Evolutionary conservation across 2,797 vertebrate genomes (phyloP).

Genomic region (Danio albolineatus): DNA sequence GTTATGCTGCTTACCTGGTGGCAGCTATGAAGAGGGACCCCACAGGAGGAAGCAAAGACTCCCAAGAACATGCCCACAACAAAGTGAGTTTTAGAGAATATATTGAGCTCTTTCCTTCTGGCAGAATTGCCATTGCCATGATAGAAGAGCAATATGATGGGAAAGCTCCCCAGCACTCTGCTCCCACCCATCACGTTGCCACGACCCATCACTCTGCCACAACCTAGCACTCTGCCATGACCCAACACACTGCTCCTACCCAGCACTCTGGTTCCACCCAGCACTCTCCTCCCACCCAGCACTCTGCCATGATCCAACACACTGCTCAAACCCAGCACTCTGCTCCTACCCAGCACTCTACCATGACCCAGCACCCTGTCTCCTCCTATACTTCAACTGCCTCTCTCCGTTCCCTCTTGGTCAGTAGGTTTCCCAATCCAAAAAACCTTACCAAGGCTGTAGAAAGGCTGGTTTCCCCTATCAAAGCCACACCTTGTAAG

Average conservation of each 20-base stretch:
- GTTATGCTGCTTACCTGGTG: slow-evolving; percentile 26
- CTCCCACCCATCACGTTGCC: background rate
- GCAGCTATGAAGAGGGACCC: slow-evolving; percentile 23
- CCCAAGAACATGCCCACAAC: slow-evolving; percentile 9
- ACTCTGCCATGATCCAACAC: too few species aligned
- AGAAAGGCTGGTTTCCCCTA: background rate
- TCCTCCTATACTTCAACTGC: background rate
- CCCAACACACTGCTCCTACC: too few species aligned
- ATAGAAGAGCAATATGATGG: slow-evolving; percentile 29
- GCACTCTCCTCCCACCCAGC: too few species aligned
- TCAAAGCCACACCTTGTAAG: background rate
- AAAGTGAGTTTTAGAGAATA: slow-evolving; percentile 26
- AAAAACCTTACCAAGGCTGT: background rate
- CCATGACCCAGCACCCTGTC: background rate
- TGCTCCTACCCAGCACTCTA: too few species aligned
- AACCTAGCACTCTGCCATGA: too few species aligned
- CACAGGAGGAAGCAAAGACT: slow-evolving; percentile 27
- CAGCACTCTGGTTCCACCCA: too few species aligned
- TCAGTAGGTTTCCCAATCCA: background rate
- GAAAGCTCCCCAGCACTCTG: background rate
- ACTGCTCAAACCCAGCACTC: too few species aligned
- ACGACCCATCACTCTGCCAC: too few species aligned
- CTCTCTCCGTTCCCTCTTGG: background rate
- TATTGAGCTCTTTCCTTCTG: slow-evolving; percentile 32
- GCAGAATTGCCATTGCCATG: too few species aligned